A percentile compares a stretch with the other conserved stretches of the same genome.
These are phyloP conservation scores for Atta texana DNA, from an alignment of 1,140 invertebrate genomes.

Conservation along the genomic window DNA sequence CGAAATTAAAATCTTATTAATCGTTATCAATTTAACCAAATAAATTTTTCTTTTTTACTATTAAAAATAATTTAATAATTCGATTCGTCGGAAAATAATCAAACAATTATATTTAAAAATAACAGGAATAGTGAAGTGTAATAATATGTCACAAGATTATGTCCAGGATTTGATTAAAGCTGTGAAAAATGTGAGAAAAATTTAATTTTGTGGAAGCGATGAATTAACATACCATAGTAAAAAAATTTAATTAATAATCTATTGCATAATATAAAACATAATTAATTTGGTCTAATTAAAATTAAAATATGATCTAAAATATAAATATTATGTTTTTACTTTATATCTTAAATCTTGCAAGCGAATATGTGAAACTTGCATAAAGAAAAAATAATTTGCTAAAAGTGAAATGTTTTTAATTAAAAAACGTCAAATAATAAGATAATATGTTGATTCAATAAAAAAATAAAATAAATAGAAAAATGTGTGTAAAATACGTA, in stretches of 20 bases:
- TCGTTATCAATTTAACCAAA: neutral
- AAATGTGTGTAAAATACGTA: neutral
- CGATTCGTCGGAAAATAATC: neutral
- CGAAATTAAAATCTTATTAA: neutral
- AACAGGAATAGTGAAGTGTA: neutral
- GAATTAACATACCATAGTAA: neutral
- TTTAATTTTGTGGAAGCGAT: neutral
- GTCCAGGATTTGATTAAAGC: slow-evolving; percentile 74
- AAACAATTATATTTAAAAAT: neutral
- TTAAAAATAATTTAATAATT: slow-evolving; percentile 16
- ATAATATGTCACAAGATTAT: neutral
- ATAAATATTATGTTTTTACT: neutral
- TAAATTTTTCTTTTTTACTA: neutral
- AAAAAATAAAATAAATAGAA: slow-evolving; percentile 1
- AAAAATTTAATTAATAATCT: neutral
- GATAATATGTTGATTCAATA: neutral
- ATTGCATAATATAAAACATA: neutral
- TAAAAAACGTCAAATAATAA: neutral
- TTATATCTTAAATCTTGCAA: neutral
- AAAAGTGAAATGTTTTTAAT: neutral
- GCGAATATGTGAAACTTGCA: neutral
- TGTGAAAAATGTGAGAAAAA: neutral
- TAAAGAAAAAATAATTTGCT: neutral
- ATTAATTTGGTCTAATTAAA: neutral
- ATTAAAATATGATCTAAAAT: neutral